These are phyloP conservation scores for Orthosia gracilis DNA, from an alignment of 2,888 invertebrate genomes.

Conservation along the genomic window DNA sequence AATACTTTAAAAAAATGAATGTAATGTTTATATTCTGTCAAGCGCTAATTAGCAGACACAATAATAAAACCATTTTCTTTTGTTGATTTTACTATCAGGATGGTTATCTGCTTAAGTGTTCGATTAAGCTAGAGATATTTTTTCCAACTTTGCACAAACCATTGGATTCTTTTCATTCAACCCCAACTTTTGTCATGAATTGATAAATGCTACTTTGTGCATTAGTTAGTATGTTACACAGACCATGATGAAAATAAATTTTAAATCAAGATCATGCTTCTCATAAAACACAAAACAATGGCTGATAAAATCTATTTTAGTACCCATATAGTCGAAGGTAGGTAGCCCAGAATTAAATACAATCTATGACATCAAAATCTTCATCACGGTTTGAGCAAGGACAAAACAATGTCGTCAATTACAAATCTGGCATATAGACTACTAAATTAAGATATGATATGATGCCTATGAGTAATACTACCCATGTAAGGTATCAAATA, in stretches of 20 bases:
- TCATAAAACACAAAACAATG: slow-evolving; percentile 7
- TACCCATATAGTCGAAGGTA: slow-evolving; percentile 8
- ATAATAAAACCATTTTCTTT: no score
- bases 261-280: slow-evolving; percentile 1
- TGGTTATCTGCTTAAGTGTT: no score
- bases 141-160: not conserved
- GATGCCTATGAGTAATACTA: slow-evolving; percentile 46
- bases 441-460: slow-evolving; percentile 61
- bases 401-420: slow-evolving; percentile 77
- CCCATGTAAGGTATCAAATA: slow-evolving; percentile 27
- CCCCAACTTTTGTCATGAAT: not conserved
- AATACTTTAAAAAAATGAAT: no score
- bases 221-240: not conserved
- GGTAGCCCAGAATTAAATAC: slow-evolving; percentile 47
- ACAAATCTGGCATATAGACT: slow-evolving; percentile 66
- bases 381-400: slow-evolving; percentile 72
- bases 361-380: slow-evolving; percentile 70
- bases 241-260: not conserved
- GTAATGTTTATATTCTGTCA: no score
- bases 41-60: no score
- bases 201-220: not conserved
- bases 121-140: not conserved
- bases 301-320: slow-evolving; percentile 14
- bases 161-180: not conserved
- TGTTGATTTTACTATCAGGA: no score